A percentile compares a stretch with the other conserved stretches of the same genome.
These are phyloP conservation scores for Biston betularia DNA, from an alignment of 2,888 invertebrate species.

Conservation along the genomic window DNA sequence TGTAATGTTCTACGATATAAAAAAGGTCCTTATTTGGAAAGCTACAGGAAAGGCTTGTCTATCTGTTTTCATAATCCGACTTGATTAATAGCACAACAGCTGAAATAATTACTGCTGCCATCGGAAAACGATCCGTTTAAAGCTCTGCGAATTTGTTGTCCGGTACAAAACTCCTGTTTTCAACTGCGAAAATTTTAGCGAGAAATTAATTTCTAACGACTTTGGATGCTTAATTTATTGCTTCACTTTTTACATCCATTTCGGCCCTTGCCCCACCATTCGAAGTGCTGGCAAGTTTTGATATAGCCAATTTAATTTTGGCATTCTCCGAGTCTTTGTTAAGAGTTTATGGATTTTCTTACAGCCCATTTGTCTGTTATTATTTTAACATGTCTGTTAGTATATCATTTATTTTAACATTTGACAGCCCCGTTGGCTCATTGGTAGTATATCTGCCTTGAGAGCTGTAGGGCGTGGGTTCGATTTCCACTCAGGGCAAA, in stretches of 20 bases:
- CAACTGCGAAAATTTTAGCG: slow-evolving; percentile 38
- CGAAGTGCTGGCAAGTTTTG: slow-evolving; percentile 30
- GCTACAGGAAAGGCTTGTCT: not conserved
- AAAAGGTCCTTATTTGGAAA: too few species aligned
- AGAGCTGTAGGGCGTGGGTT: too few species aligned
- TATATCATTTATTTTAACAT: not conserved
- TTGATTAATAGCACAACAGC: slow-evolving; percentile 26
- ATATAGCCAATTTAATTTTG: slow-evolving; percentile 30
- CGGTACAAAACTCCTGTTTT: slow-evolving; percentile 45
- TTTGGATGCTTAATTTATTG: slow-evolving; percentile 43
- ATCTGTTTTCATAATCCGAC: slow-evolving; percentile 17
- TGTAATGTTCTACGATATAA: too few species aligned
- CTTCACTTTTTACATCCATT: slow-evolving; percentile 38
- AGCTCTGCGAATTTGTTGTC: slow-evolving; percentile 51
- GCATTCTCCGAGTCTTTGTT: slow-evolving; percentile 8
- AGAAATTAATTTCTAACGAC: slow-evolving; percentile 49
- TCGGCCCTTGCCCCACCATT: slow-evolving; percentile 6
- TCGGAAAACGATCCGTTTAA: slow-evolving; percentile 50
- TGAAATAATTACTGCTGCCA: slow-evolving; percentile 32
- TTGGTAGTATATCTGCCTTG: too few species aligned
- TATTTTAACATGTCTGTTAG: slow-evolving; percentile 4
- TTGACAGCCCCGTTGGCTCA: too few species aligned
- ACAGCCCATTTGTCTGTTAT: not conserved
- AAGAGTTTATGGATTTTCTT: slow-evolving; percentile 14
- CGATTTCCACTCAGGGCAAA: too few species aligned